Evolutionary conservation across 2,113 vertebrate species (phyloP), one percentile per base, ranked within the genome.

Genomic region (Dermatemys mawii): DNA sequence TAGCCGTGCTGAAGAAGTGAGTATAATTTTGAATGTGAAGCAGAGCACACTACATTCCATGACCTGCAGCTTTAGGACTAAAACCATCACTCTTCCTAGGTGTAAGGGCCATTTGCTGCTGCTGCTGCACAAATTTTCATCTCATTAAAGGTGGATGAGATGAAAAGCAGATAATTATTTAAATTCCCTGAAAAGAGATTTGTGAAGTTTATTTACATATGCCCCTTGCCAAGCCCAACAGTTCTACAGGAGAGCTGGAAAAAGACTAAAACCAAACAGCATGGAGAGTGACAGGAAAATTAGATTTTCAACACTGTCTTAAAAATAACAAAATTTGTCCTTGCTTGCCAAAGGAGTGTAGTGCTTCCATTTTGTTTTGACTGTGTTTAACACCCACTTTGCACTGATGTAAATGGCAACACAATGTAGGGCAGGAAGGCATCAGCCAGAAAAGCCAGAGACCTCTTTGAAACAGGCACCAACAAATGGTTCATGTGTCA

Each of bases 1-100:
- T 99, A 83, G 98, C 98, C 1, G 99, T 99, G 51, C 73, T 99
- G 95, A 99, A 97, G 94, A 99, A 98, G 99, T 99, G 97, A 98
- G 98, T 98, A 78, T 12, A 2, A 19, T 1, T 5, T 10, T 35
- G 2, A 38, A 46, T 0, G 50, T 2, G 5, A 84, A 38, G 11
- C 10, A 78, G n/a, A 86, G 81, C 32, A 41, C 70, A 50, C 1
- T 19, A 35, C 50, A 27, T 63, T 78, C 49, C 8, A 38, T 44
- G 27, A 9, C 2, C 0, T 8, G 41, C 10, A 54, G 8, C 78
- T 81, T 49, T 63, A 14, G n/a, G 73, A 38, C 63, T 26, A 27
- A 81, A 84, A 48, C 50, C 32, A 24, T 29, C 17, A 8, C 79
- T 46, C 63, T 17, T 26, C 24, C 22, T 10, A 44, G 9, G 11